These are phyloP conservation scores for Aradophagus sp. DNA, from an alignment of 1,140 invertebrate genomes.

Conservation along the genomic window DNA sequence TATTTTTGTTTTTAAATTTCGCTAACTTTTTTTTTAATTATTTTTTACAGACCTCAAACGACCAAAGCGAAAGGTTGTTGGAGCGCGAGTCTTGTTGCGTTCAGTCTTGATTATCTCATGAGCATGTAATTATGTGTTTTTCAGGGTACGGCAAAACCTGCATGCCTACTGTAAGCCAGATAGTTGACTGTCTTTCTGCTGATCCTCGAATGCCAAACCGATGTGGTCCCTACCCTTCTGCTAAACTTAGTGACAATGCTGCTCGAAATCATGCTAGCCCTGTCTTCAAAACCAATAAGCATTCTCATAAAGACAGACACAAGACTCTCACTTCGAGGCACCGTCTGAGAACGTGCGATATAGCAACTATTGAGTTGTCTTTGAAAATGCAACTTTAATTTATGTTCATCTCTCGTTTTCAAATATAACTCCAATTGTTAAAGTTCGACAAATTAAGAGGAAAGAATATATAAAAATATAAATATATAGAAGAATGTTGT, in stretches of 20 bases:
- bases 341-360: conserved; percentile 28
- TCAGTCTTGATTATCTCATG: too few relatives aligned
- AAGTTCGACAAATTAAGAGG: too few relatives aligned
- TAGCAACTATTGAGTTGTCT: conserved; percentile 47
- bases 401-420: too few relatives aligned
- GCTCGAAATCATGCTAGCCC: conserved; percentile 64
- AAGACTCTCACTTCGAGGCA: conserved; percentile 51
- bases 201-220: conserved; percentile 70
- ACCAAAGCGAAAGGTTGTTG: too few relatives aligned
- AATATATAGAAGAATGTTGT: too few relatives aligned
- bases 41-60: too few relatives aligned
- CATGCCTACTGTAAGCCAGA: conserved; percentile 75
- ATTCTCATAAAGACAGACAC: conserved; percentile 50
- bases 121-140: conserved; percentile 74
- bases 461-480: too few relatives aligned
- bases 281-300: conserved; percentile 52
- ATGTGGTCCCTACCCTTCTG: conserved; percentile 70
- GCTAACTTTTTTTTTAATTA: too few relatives aligned
- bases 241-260: conserved; percentile 69
- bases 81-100: too few relatives aligned
- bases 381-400: conserved; percentile 45
- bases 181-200: conserved; percentile 73
- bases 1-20: too few relatives aligned
- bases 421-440: too few relatives aligned
- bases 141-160: conserved; percentile 73